phyloP scores from a whole-genome alignment of 1,140 invertebrate genomes.

The Drusus annulatus region DNA sequence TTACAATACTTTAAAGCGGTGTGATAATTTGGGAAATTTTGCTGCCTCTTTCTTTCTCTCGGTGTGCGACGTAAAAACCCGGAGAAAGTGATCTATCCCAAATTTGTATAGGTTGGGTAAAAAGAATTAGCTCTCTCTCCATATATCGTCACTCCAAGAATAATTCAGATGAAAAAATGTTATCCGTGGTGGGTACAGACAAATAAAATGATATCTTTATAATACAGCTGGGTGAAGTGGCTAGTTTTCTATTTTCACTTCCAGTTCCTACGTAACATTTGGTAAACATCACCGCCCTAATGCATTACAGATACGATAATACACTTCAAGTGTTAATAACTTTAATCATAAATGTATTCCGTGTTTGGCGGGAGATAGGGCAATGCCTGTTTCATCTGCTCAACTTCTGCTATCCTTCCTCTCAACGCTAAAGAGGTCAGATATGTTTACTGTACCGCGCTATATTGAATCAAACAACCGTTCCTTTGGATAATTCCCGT shows the following conservation, averaged over 20 bases:
- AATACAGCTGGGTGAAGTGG: too few relatives aligned
- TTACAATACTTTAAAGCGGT: too few relatives aligned
- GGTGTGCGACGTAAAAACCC: too few relatives aligned
- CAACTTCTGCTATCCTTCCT: slow-evolving; percentile 12
- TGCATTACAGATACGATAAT: slow-evolving; percentile 42
- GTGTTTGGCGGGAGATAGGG: neutral
- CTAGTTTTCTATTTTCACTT: neutral
- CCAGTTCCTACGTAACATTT: slow-evolving; percentile 13
- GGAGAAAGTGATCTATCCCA: too few relatives aligned
- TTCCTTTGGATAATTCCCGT: neutral
- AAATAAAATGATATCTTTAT: too few relatives aligned
- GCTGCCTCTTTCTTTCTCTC: too few relatives aligned
- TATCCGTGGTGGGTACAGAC: too few relatives aligned
- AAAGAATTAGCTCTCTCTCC: too few relatives aligned
- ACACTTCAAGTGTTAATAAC: slow-evolving; percentile 36
- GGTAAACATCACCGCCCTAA: slow-evolving; percentile 34
- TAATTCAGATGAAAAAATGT: too few relatives aligned
- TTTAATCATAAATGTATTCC: slow-evolving; percentile 28
- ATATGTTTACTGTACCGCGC: slow-evolving; percentile 17
- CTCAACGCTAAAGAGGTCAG: slow-evolving; percentile 39
- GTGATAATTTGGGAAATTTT: too few relatives aligned
- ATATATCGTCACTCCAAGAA: too few relatives aligned
- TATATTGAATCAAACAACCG: neutral
- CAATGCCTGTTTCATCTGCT: neutral
- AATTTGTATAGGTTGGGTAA: too few relatives aligned